A percentile compares a stretch with the other conserved stretches of the same genome.
phyloP scores from a whole-genome alignment of 2,113 vertebrate species.

The human (Homo sapiens) region GRCh38 chr16:72823501-72824000 shows the following conservation, averaged over 20 bases:
- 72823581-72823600: neutral
- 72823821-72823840: neutral
- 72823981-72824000: slow-evolving; percentile 25
- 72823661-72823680: neutral
- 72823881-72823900: neutral
- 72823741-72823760: neutral
- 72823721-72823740: neutral
- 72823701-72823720: neutral
- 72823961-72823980: neutral
- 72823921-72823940: neutral
- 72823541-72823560: neutral
- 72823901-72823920: neutral
- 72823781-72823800: neutral
- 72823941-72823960: neutral
- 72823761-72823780: neutral
- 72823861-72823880: neutral
- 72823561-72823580: too few relatives aligned
- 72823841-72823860: neutral
- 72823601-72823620: neutral
- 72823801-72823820: neutral
- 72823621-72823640: neutral
- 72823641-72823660: neutral
- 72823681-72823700: neutral
- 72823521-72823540: neutral
- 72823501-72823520: neutral